Evolutionary conservation across 2,797 vertebrate genomes (phyloP).

Genomic region (Anguilla megastoma): DNA sequence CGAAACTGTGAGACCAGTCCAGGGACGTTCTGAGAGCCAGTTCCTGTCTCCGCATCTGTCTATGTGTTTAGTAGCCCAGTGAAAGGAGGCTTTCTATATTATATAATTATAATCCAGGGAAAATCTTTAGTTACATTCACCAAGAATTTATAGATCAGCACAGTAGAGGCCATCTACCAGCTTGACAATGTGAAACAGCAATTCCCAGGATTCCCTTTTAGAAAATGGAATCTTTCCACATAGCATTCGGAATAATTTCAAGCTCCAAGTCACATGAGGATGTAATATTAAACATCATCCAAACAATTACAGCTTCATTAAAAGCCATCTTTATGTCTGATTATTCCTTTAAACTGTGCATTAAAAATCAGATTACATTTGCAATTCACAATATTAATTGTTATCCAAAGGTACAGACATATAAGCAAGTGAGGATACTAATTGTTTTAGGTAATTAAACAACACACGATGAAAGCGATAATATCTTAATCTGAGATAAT

Average conservation of each 20-base stretch:
- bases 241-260: not conserved
- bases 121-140: not conserved
- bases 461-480: not conserved
- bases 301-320: not conserved
- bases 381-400: not conserved
- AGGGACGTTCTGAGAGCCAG: not conserved
- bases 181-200: not conserved
- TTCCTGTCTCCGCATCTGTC: not conserved
- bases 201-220: conserved; percentile 11
- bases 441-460: not conserved
- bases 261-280: not conserved
- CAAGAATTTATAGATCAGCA: not conserved
- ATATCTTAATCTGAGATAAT: not conserved
- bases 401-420: not conserved
- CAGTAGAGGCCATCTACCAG: not conserved
- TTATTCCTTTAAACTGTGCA: not conserved
- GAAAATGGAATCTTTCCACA: not conserved
- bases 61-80: not conserved
- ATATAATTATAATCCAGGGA: not conserved
- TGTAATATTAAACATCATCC: not conserved
- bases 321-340: not conserved
- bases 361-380: not conserved
- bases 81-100: not conserved
- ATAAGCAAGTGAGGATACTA: not conserved
- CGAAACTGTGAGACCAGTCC: not conserved